phyloP scores from a whole-genome alignment of 2,888 invertebrate genomes.

The Acanthosepion lycidas region DNA sequence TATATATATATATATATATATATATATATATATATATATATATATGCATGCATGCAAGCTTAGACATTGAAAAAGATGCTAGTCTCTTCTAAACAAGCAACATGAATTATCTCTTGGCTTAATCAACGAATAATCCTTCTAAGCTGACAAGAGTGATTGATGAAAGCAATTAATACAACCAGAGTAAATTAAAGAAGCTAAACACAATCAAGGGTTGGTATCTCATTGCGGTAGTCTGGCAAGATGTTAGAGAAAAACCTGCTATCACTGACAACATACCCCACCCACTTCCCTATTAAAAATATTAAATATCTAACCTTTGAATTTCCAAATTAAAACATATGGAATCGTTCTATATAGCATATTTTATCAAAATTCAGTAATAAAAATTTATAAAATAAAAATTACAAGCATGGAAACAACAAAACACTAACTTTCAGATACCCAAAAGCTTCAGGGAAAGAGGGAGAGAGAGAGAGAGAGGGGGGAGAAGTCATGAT shows the following conservation, averaged over 20 bases:
- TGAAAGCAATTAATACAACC: background rate
- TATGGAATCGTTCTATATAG: too few relatives aligned
- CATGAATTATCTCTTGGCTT: background rate
- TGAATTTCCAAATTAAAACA: too few relatives aligned
- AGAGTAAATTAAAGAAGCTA: background rate
- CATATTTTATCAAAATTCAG: too few relatives aligned
- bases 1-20: background rate
- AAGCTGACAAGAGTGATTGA: constrained; percentile 33
- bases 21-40: background rate
- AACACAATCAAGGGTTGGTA: background rate
- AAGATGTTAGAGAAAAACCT: background rate
- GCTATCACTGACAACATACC: too few relatives aligned
- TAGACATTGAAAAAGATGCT: background rate
- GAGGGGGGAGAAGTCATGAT: too few relatives aligned
- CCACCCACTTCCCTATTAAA: too few relatives aligned
- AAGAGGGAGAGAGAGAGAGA: too few relatives aligned
- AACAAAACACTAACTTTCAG: too few relatives aligned
- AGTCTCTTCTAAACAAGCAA: background rate
- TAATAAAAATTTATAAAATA: too few relatives aligned
- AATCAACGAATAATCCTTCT: background rate
- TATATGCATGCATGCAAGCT: background rate
- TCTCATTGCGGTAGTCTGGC: background rate
- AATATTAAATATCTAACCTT: too few relatives aligned
- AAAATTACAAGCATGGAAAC: too few relatives aligned
- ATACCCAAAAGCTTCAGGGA: too few relatives aligned